phyloP scores from a whole-genome alignment of 2,797 vertebrate genomes.

The Euphonia xanthogaster region DNA sequence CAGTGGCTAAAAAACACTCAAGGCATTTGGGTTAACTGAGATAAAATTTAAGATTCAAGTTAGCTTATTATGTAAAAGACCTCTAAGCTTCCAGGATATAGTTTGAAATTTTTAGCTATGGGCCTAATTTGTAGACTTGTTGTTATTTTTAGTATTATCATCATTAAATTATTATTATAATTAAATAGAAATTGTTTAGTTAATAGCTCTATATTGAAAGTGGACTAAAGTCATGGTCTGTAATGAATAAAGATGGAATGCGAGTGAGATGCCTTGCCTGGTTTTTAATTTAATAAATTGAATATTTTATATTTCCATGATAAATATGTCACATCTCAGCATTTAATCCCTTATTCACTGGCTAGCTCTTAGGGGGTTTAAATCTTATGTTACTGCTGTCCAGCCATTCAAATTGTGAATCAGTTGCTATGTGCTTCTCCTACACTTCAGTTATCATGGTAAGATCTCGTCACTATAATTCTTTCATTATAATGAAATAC shows the following conservation, averaged over 20 bases:
- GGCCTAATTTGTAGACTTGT: neutral
- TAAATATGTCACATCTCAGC: neutral
- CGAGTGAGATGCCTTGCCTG: neutral
- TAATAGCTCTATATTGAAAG: neutral
- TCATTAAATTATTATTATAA: neutral
- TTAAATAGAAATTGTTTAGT: neutral
- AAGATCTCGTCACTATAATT: neutral
- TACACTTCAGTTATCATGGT: fast-evolving
- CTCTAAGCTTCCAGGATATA: neutral
- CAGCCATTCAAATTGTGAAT: neutral
- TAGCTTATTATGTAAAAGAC: neutral
- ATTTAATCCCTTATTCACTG: neutral
- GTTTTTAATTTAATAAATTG: neutral
- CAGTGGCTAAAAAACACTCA: neutral
- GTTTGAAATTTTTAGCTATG: neutral
- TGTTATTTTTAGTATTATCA: neutral
- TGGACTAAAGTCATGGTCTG: neutral
- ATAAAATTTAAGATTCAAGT: neutral
- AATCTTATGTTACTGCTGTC: neutral
- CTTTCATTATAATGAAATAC: neutral
- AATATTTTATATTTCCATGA: neutral
- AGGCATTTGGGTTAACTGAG: neutral
- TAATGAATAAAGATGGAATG: neutral
- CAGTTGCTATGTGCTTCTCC: neutral
- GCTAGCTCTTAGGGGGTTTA: neutral